Evolutionary conservation across 2,797 vertebrate genomes (phyloP), one percentile per base, ranked within the genome.

Genomic region (Diglossa cyanea): DNA sequence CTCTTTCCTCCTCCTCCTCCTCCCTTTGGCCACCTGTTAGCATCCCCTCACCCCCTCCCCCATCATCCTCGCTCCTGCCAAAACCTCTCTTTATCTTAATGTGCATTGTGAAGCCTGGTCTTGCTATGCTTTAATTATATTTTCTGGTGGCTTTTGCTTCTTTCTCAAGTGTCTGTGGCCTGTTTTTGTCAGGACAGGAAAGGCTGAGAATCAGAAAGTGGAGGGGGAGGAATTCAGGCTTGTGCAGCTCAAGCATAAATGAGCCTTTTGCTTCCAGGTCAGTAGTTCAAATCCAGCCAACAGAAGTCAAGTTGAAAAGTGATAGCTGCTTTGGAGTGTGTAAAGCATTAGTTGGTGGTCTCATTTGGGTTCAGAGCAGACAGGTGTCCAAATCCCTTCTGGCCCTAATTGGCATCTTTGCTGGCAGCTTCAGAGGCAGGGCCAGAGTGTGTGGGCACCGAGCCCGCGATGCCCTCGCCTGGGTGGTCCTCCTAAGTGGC

Each of bases 21-120:
- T 94, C 76, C 74, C 63, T 68, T 87, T 87, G 90, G 93, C 92
- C 95, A 95, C 95, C 95, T 96, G 94, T 92, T 87, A 79, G 86
- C 60, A 70, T 84, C 63, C 76, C 79, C 80, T 88, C 1, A 0
- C 72, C 73, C 80, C 70, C 90, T 65, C 86, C 92, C n/a, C 66
- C 82, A 21, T 60, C 71, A 57, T 35, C 57, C 62, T 86, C 14
- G 5, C 57, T 85, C 37, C 23, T 5, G 19, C 89, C 91, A 88
- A 94, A 93, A 55, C 33, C 55, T 72, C 54, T 17, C 63, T 95
- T 94, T 94, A 70, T 94, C 88, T 86, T 88, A 35, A 70, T 25
- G 28, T 57, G 44, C 70, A 17, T 90, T 94, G 88, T 91, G 57
- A 93, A 94, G 48, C 66, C 55, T 4, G 5, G 39, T 18, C 54